Evolutionary conservation across 2,888 invertebrate genomes (phyloP).

Genomic region (Lymantria monacha): DNA sequence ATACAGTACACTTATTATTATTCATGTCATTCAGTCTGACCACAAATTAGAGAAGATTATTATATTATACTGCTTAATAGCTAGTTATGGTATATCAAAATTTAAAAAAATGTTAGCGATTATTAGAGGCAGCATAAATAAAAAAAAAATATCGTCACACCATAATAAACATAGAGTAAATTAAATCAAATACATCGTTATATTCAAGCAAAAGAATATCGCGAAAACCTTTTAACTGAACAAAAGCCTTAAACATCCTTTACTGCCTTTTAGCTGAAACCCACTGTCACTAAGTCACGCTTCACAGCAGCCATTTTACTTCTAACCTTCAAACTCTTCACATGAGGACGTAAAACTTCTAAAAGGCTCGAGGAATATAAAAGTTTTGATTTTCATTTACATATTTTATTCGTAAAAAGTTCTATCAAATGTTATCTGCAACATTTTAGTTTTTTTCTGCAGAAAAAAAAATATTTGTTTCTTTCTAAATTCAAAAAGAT

Average conservation of each 20-base stretch:
- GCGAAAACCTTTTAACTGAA: constrained; percentile 9
- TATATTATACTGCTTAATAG: too few species aligned
- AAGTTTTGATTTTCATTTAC: constrained; percentile 18
- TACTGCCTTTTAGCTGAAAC: constrained; percentile 23
- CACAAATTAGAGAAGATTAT: too few species aligned
- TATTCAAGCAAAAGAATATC: not conserved
- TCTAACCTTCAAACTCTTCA: constrained; percentile 15
- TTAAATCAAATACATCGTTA: not conserved
- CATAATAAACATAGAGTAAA: not conserved
- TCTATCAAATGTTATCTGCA: constrained; percentile 1
- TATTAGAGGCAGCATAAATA: too few species aligned
- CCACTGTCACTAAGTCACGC: constrained; percentile 6
- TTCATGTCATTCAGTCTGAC: too few species aligned
- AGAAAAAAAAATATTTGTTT: constrained; percentile 5
- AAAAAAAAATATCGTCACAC: not conserved
- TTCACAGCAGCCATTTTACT: constrained; percentile 24
- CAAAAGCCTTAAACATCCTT: constrained; percentile 28
- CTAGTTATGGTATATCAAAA: too few species aligned
- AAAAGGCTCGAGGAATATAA: constrained; percentile 19
- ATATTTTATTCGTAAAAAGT: constrained; percentile 6
- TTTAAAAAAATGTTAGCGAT: too few species aligned
- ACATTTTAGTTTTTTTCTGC: constrained; percentile 6
- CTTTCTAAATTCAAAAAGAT: not conserved
- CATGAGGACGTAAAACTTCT: constrained; percentile 23
- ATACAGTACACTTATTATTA: too few species aligned